Percentiles rank a stretch among this genome's conserved stretches.
Evolutionary conservation across 2,113 vertebrate species (phyloP).

Genomic region (Stigmatopora nigra): DNA sequence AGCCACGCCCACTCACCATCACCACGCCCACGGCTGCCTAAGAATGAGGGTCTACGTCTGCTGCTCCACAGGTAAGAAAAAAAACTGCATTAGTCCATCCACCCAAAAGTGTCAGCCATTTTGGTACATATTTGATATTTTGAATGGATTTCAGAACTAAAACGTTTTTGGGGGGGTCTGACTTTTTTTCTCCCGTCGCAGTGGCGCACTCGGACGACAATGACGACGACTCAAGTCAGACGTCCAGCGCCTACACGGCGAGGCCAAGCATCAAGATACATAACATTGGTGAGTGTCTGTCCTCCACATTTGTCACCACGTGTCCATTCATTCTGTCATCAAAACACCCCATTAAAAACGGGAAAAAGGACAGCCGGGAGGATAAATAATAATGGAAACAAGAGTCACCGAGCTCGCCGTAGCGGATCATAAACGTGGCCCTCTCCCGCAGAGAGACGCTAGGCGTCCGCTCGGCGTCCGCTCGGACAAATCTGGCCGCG

Average conservation of each 20-base stretch:
- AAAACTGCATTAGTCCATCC: too few relatives aligned
- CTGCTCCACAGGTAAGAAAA: conserved; percentile 84
- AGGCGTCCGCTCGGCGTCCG: background rate
- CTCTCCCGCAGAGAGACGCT: background rate
- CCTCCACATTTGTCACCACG: background rate
- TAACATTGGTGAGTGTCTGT: conserved; percentile 80
- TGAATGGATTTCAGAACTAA: background rate
- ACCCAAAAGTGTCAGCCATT: background rate
- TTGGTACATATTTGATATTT: background rate
- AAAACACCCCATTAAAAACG: too few relatives aligned
- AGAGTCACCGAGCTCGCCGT: background rate
- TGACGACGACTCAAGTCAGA: conserved; percentile 83
- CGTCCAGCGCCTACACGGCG: conserved; percentile 86
- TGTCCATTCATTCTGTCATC: too few relatives aligned
- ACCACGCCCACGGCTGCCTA: conserved; percentile 87
- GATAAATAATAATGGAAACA: background rate
- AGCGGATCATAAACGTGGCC: background rate
- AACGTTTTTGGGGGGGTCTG: background rate
- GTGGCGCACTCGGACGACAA: conserved; percentile 86
- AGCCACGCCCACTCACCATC: conserved; percentile 89
- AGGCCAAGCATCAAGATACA: conserved; percentile 90
- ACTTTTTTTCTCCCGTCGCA: conserved; percentile 42
- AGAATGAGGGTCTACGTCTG: conserved; percentile 93
- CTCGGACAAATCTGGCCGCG: background rate
- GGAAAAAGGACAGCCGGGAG: too few relatives aligned